Conservation (phyloP, 2,888 invertebrate genomes). For the Stomorhina lunata region DNA sequence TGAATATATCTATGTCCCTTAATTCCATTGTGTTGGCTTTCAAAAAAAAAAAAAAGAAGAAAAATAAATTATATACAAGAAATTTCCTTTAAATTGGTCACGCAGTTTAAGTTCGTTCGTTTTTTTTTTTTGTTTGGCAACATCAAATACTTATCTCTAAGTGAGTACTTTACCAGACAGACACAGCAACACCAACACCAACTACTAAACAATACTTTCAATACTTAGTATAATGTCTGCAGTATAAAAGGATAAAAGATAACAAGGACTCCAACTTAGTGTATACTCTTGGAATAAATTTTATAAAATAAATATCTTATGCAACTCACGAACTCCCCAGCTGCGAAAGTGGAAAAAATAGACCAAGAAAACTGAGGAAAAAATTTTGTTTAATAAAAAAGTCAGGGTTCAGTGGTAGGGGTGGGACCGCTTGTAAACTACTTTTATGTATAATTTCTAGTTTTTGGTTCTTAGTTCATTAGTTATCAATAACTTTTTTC, state of each 20-base stretch:
- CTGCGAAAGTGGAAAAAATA: not conserved
- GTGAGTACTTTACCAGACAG: constrained; percentile 20
- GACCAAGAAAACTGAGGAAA: not conserved
- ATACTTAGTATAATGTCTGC: not conserved
- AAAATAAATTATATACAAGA: not conserved
- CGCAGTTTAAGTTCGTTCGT: too few relatives aligned
- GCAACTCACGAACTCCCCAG: constrained; percentile 15
- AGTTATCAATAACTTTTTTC: too few relatives aligned
- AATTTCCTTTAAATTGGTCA: not conserved
- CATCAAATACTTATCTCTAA: constrained; percentile 34
- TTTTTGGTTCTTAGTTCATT: too few relatives aligned
- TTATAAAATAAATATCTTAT: constrained; percentile 28
- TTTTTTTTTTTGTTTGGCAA: constrained; percentile 37
- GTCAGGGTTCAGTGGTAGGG: too few relatives aligned
- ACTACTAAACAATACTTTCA: too few relatives aligned
- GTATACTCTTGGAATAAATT: not conserved
- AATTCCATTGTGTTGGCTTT: not conserved
- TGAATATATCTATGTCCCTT: not conserved
- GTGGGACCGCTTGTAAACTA: constrained; percentile 11
- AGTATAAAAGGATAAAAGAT: not conserved
- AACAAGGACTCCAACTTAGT: constrained; percentile 19
- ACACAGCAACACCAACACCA: not conserved
- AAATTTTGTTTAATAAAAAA: not conserved
- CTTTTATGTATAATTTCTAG: too few relatives aligned
- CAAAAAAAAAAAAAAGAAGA: not conserved